phyloP scores from a whole-genome alignment of 2,113 vertebrate species.

The Tricholaema leucomelas region DNA sequence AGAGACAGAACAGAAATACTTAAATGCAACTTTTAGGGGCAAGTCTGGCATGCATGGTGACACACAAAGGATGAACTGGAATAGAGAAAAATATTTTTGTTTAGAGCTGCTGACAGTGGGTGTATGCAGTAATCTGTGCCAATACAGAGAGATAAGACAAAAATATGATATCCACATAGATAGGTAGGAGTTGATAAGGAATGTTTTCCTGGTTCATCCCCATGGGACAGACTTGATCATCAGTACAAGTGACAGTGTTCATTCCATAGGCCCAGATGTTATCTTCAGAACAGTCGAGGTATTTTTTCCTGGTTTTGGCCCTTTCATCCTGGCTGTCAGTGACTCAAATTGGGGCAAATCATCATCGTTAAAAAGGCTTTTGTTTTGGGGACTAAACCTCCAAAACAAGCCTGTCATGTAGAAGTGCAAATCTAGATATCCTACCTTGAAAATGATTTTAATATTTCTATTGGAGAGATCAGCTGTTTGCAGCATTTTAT shows the following conservation, averaged over 20 bases:
- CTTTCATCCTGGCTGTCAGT: not conserved
- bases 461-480: not conserved
- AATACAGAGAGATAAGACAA: not conserved
- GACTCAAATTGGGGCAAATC: not conserved
- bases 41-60: not conserved
- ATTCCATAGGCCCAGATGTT: not conserved
- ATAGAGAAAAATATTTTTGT: constrained; percentile 15
- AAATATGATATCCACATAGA: not conserved
- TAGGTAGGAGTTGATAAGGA: not conserved
- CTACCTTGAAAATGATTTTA: not conserved
- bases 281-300: not conserved
- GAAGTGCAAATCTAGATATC: not conserved
- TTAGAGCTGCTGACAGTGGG: not conserved
- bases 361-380: not conserved
- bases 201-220: not conserved
- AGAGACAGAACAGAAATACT: not conserved
- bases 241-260: not conserved
- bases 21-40: not conserved
- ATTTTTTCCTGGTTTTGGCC: not conserved
- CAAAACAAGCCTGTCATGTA: not conserved
- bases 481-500: not conserved
- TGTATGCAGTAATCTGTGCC: not conserved
- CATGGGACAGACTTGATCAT: not conserved
- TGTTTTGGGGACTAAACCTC: not conserved
- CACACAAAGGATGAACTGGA: not conserved